phyloP scores from a whole-genome alignment of 2,888 invertebrate species.

The Nomada goodeniana region DNA sequence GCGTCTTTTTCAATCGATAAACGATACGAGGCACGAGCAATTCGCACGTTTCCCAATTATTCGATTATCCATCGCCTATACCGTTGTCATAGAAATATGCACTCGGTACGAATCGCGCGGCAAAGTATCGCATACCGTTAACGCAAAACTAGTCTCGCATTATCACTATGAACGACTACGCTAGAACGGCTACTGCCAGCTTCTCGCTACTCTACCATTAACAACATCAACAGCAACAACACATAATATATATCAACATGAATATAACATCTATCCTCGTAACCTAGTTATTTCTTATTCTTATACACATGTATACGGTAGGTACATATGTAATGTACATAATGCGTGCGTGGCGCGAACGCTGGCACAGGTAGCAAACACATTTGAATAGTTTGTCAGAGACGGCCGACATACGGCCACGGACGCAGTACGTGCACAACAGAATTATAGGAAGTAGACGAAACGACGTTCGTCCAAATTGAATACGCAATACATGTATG shows the following conservation, averaged over 20 bases:
- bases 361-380: constrained; percentile 30
- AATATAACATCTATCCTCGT: constrained; percentile 71
- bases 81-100: background rate
- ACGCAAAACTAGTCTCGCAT: constrained; percentile 42
- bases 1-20: constrained; percentile 10
- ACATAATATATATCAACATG: constrained; percentile 82
- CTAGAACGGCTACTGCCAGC: constrained; percentile 58
- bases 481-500: constrained; percentile 19
- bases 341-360: constrained; percentile 1
- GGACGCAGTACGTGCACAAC: constrained; percentile 35
- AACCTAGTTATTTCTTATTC: constrained; percentile 57
- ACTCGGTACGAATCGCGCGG: constrained; percentile 5
- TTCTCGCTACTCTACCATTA: constrained; percentile 76
- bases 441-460: constrained; percentile 55
- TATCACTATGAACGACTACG: constrained; percentile 57
- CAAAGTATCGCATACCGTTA: constrained; percentile 18
- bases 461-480: constrained; percentile 48
- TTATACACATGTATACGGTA: constrained; percentile 45
- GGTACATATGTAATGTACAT: constrained; percentile 55
- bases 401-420: background rate
- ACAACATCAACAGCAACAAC: constrained; percentile 84
- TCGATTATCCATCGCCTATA: background rate
- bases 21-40: background rate
- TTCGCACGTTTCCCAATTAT: background rate
- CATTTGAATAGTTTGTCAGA: background rate